Evolutionary conservation across 2,888 invertebrate genomes (phyloP), one percentile per base, ranked within the genome.

Genomic region (Dione juno): DNA sequence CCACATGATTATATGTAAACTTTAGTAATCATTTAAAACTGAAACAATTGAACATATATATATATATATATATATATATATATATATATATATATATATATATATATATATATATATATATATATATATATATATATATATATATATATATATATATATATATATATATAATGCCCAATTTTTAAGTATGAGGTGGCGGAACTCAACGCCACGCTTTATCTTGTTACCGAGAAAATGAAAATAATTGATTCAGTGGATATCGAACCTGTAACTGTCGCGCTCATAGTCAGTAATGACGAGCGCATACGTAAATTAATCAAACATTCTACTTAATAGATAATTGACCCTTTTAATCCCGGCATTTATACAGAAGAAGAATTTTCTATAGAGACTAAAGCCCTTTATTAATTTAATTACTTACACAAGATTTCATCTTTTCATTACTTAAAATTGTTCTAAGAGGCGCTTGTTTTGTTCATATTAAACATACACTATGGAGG

Each of bases 381-480:
- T 59, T 43, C n/a, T 43, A 21, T 45, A 45, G 28, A 43, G 28
- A 21, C 14, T 41, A 43, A 59, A 45, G 43, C 43, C 43, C 43
- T 61, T 61, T 61, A 61, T 61, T 61, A 61, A 61, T 61, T 61
- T 28, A 43, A 45, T 61, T 61, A 61, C 43, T 45, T 43, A 43
- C 59, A 61, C 28, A 61, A 61, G 21, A 45, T 61, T 61, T 61
- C n/a, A 43, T 57, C 11, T 37, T 69, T 64, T 57, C 57, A 54
- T 63, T 63, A 16, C 45, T 21, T n/a, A 13, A 37, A 54, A 19
- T n/a, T 69, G 63, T 45, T 63, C 40, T 45, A 52, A 63, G 48
- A 54, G 53, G 13, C 43, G 43, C 11, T 57, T 37, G 48, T 64
- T 54, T 64, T 40, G 61, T 45, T 45, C 61, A n/a, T 45, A 45